phyloP scores from a whole-genome alignment of 2,888 invertebrate species.

The Amiota communis region DNA sequence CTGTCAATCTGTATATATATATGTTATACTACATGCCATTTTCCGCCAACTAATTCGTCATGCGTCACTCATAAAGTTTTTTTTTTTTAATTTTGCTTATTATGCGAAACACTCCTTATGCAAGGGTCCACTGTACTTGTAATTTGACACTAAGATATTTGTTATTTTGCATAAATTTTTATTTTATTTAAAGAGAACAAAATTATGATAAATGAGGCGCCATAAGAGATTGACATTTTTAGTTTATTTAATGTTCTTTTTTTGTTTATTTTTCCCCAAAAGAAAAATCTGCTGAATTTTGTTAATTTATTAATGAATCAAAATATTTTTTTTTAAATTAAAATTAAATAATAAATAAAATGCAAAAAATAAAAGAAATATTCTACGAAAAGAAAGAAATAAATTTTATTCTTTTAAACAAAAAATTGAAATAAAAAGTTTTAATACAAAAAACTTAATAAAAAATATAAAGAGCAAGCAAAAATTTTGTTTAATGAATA shows the following conservation, averaged over 20 bases:
- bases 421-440: slow-evolving; percentile 43
- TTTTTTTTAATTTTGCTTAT: no score
- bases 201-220: slow-evolving; percentile 51
- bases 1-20: no score
- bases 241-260: slow-evolving; percentile 35
- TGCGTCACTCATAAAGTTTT: no score
- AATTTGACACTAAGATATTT: slow-evolving; percentile 36
- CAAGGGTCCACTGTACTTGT: slow-evolving; percentile 1
- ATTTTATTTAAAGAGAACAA: not conserved
- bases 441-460: slow-evolving; percentile 62
- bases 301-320: not conserved
- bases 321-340: slow-evolving; percentile 45
- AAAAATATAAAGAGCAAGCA: slow-evolving; percentile 37
- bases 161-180: not conserved
- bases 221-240: slow-evolving; percentile 44
- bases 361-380: no score
- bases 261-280: not conserved
- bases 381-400: no score
- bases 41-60: no score
- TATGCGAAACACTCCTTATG: no score
- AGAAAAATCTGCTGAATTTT: not conserved
- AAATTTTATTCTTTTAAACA: slow-evolving; percentile 22
- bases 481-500: slow-evolving; percentile 15
- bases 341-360: slow-evolving; percentile 23
- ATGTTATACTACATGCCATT: no score